A percentile compares a stretch with the other conserved stretches of the same genome.
These are phyloP conservation scores for Drosophila nigrodunni DNA, from an alignment of 1,140 invertebrate genomes.

Conservation along the genomic window DNA sequence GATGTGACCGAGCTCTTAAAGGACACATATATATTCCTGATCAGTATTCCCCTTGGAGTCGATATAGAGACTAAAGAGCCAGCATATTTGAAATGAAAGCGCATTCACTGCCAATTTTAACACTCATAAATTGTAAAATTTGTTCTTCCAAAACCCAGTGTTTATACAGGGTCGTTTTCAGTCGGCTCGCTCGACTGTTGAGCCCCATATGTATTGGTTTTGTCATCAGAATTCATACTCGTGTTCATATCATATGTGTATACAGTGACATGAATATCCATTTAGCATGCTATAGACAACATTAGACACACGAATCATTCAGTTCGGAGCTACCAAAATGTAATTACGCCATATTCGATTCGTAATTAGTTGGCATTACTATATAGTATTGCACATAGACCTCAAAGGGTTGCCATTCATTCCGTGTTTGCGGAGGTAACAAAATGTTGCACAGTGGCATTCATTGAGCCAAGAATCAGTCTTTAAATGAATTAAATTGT, in stretches of 20 bases:
- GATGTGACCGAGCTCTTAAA: no score
- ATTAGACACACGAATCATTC: no score
- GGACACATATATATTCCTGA: no score
- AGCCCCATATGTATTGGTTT: no score
- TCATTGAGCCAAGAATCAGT: slow-evolving; percentile 13
- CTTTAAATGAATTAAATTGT: slow-evolving; percentile 61
- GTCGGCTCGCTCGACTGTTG: no score
- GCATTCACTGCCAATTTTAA: no score
- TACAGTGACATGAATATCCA: slow-evolving; percentile 10
- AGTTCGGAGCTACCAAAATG: neutral
- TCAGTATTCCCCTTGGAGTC: no score
- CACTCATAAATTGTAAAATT: no score
- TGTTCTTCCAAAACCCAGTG: no score
- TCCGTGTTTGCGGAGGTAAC: neutral
- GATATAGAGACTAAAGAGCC: no score
- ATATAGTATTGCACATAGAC: neutral
- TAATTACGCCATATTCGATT: slow-evolving; percentile 4
- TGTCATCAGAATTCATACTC: neutral
- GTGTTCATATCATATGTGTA: neutral
- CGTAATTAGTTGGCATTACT: neutral
- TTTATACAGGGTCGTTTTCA: no score
- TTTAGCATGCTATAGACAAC: neutral
- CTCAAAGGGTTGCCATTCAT: slow-evolving; percentile 17
- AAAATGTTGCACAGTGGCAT: slow-evolving; percentile 4
- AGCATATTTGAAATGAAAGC: no score